These are phyloP conservation scores for Celastrina argiolus DNA, from an alignment of 2,888 invertebrate genomes.

Conservation along the genomic window DNA sequence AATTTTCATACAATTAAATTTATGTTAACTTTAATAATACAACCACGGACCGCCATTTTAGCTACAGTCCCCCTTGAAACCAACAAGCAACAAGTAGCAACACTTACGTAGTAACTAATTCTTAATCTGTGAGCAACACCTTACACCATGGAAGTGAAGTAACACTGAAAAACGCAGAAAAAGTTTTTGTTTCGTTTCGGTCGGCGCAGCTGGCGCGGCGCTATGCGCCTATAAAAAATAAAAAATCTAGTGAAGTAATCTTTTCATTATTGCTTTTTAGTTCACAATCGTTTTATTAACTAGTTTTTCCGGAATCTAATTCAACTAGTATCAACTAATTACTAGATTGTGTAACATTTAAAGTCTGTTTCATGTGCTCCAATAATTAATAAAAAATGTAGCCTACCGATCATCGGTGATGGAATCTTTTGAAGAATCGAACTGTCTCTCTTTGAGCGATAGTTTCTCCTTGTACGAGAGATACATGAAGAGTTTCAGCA, in stretches of 20 bases:
- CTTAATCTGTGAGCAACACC: too few species aligned
- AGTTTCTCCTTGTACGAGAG: conserved; percentile 70
- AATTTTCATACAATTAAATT: too few species aligned
- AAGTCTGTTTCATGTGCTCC: conserved; percentile 10
- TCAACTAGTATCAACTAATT: neutral
- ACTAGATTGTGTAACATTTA: conserved; percentile 34
- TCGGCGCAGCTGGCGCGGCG: conserved; percentile 19
- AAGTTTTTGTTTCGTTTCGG: neutral
- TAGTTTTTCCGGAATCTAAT: neutral
- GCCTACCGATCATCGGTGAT: conserved; percentile 46
- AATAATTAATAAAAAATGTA: conserved; percentile 34
- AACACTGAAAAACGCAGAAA: too few species aligned
- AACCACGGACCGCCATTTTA: too few species aligned
- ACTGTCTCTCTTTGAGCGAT: conserved; percentile 68
- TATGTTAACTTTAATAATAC: too few species aligned
- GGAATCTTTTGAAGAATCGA: conserved; percentile 70
- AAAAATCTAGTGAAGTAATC: neutral
- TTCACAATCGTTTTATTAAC: neutral
- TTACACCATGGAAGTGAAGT: too few species aligned
- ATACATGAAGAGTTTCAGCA: conserved; percentile 69
- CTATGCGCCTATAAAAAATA: neutral
- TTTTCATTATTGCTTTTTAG: neutral
- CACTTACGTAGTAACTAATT: too few species aligned
- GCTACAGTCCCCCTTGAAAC: too few species aligned
- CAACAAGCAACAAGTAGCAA: too few species aligned